Evolutionary conservation across 2,797 vertebrate genomes (phyloP).

Genomic region (Chloroceryle amazona): DNA sequence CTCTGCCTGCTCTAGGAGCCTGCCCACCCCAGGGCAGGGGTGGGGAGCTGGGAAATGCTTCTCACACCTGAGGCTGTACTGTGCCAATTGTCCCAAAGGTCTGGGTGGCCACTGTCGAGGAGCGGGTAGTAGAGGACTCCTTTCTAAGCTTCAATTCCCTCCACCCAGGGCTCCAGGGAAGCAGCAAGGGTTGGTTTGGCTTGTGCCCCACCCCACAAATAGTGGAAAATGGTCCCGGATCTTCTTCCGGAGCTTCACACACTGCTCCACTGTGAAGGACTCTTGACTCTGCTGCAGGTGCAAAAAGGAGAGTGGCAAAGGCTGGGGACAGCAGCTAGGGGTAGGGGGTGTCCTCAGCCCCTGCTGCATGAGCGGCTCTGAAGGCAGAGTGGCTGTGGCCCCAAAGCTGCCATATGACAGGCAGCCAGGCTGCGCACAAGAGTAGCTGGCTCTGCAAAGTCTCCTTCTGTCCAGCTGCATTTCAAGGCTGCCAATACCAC

Average conservation of each 20-base stretch:
- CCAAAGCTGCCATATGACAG: neutral
- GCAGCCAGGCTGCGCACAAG: neutral
- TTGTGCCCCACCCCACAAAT: conserved; percentile 79
- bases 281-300: conserved; percentile 36
- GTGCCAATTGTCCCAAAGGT: neutral
- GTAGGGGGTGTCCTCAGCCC: neutral
- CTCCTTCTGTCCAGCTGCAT: conserved; percentile 32
- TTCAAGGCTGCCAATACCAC: conserved; percentile 23
- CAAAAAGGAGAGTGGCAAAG: neutral
- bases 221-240: conserved; percentile 85
- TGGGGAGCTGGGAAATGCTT: neutral
- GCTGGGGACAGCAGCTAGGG: neutral
- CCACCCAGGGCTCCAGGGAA: neutral
- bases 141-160: neutral
- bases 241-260: conserved; percentile 62
- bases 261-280: conserved; percentile 75
- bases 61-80: neutral
- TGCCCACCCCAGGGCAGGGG: neutral
- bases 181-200: neutral
- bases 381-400: neutral
- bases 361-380: neutral
- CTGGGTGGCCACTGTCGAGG: neutral
- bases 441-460: conserved; percentile 25
- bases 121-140: neutral
- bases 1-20: neutral